phyloP scores from a whole-genome alignment of 2,113 vertebrate species.

The Seriola aureovittata region DNA sequence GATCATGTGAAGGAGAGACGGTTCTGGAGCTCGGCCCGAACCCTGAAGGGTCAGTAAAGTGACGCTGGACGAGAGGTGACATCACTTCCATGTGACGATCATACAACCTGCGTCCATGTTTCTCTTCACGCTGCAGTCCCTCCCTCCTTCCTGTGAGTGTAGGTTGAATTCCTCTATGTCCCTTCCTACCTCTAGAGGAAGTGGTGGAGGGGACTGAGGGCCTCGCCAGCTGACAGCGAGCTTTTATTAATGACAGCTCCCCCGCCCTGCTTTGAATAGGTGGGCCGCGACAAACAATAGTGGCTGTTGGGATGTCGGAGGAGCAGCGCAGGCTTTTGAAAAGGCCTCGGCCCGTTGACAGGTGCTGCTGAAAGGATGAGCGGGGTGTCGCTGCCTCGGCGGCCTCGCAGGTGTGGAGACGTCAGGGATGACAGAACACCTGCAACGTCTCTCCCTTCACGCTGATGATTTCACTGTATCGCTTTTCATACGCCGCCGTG shows the following conservation, averaged over 20 bases:
- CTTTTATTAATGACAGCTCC: constrained; percentile 59
- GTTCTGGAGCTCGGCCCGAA: too few species aligned
- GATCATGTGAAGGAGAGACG: too few species aligned
- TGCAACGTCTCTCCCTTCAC: constrained; percentile 42
- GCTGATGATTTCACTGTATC: constrained; percentile 45
- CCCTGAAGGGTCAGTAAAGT: too few species aligned
- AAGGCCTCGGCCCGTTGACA: constrained; percentile 42
- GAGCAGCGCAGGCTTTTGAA: constrained; percentile 34
- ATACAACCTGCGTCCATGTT: too few species aligned
- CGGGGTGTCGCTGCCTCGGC: constrained; percentile 37
- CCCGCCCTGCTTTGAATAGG: constrained; percentile 69
- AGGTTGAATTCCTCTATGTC: constrained; percentile 37
- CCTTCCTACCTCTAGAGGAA: constrained; percentile 15
- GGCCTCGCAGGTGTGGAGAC: constrained; percentile 68
- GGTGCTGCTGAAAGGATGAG: constrained; percentile 52
- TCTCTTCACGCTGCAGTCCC: too few species aligned
- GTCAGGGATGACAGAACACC: constrained; percentile 62
- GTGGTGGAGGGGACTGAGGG: not conserved
- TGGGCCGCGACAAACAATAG: constrained; percentile 54
- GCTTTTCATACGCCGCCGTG: constrained; percentile 49
- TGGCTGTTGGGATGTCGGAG: constrained; percentile 29
- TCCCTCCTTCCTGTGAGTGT: not conserved
- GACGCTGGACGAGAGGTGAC: too few species aligned
- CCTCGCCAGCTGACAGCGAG: constrained; percentile 46
- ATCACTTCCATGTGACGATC: too few species aligned